Evolutionary conservation across 2,113 vertebrate genomes (phyloP), one percentile per base, ranked within the genome.

Genomic region (Stigmatopora argus): DNA sequence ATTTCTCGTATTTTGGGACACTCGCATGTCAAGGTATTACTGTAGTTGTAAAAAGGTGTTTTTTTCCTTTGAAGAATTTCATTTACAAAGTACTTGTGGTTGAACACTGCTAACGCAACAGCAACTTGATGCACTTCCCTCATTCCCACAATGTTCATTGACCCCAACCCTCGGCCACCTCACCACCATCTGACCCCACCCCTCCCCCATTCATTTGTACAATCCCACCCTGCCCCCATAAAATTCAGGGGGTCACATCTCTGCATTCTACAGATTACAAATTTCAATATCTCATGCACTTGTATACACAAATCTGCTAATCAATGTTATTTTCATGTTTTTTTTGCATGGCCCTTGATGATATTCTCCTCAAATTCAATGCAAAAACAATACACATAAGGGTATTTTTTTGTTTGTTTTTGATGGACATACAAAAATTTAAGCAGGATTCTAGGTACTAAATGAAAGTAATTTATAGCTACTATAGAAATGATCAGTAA

Each of bases 81-180:
- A 7, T 14, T 26, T 5, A 55, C 38, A 41, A 7, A 41, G 38
- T 7, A 17, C 31, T 79, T 56, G 17, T 49, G 53, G 34, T 31
- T 66, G 62, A 75, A 75, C 57, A 62, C 64, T 60, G 55, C 57
- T 68, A 52, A 77, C 21, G 48, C n/a, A 73, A 65, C 44, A 70
- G n/a, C 49, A 35, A 9, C 53, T 15, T 13, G 26, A 35, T 9
- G 35, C 57, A 3, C 57, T 60, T n/a, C 21, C 13, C 38, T 62
- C 67, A 66, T 61, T 78, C 53, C 41, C 68, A 72, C 75, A 63
- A 68, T 83, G 83, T 86, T 83, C 74, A 81, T 60, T 83, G 86
- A 85, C 82, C 83, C 83, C 60, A 44, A 72, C 67, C 70, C 70
- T 70, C 3, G 17, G 13, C 12, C 62, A 68, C 60, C 67, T 69